Percentiles rank a stretch among this genome's conserved stretches.
These are phyloP conservation scores for Polylopha cassiicola DNA, from an alignment of 2,888 invertebrate genomes.

Conservation along the genomic window DNA sequence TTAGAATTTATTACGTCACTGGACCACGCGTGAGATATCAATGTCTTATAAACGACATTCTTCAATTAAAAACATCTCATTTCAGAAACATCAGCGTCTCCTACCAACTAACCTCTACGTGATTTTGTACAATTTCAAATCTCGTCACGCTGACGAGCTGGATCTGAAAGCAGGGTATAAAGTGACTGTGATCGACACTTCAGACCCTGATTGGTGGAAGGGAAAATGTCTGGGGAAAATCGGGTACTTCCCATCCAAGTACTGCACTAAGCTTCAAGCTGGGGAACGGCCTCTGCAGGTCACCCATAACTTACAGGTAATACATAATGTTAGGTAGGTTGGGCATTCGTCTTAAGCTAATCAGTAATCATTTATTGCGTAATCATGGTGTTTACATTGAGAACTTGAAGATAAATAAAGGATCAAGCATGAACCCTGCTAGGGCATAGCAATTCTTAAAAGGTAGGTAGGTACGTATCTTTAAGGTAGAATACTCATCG, in stretches of 20 bases:
- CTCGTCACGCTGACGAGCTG: slow-evolving; percentile 94
- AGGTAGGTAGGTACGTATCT: too few relatives aligned
- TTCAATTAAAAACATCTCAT: slow-evolving; percentile 24
- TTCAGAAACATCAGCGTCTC: slow-evolving; percentile 88
- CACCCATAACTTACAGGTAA: slow-evolving; percentile 71
- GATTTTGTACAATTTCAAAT: slow-evolving; percentile 95
- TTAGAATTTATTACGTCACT: too few relatives aligned
- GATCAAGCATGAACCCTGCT: too few relatives aligned
- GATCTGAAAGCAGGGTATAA: slow-evolving; percentile 94
- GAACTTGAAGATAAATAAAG: too few relatives aligned
- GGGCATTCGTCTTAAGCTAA: too few relatives aligned
- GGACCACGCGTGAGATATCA: too few relatives aligned
- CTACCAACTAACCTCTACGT: slow-evolving; percentile 95
- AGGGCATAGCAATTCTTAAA: too few relatives aligned
- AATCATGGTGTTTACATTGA: too few relatives aligned
- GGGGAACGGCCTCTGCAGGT: slow-evolving; percentile 95
- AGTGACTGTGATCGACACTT: slow-evolving; percentile 94
- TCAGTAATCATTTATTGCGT: too few relatives aligned
- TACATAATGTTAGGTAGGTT: too few relatives aligned
- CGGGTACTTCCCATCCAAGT: slow-evolving; percentile 96
- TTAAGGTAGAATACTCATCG: too few relatives aligned
- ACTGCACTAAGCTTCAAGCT: slow-evolving; percentile 92
- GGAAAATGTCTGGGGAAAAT: slow-evolving; percentile 94
- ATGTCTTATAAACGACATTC: too few relatives aligned
- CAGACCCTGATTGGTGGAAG: slow-evolving; percentile 98